Conservation (phyloP, 2,797 vertebrate genomes). For the Gymnoscopelus microlampas region DNA sequence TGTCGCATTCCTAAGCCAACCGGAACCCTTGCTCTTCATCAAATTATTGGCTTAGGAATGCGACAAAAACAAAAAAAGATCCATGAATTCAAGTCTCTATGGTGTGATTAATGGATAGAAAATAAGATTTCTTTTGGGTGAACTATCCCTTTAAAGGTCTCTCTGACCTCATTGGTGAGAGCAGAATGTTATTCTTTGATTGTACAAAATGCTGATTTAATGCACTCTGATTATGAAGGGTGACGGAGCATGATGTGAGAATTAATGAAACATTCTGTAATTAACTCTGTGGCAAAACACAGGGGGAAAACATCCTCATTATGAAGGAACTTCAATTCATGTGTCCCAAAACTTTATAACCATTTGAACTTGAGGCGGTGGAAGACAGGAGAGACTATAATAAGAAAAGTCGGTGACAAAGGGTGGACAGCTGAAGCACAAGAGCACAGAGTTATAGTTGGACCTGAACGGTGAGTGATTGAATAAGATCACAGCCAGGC, state of each 20-base stretch:
- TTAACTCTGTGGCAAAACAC: background rate
- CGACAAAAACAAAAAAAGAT: too few relatives aligned
- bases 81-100: too few relatives aligned
- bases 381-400: conserved; percentile 33
- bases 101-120: too few relatives aligned
- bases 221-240: background rate
- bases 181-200: conserved; percentile 20
- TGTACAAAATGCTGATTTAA: conserved; percentile 12
- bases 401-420: conserved; percentile 49
- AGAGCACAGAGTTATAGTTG: conserved; percentile 45
- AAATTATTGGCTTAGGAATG: too few relatives aligned
- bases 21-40: too few relatives aligned
- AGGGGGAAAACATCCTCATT: background rate
- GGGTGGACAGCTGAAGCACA: conserved; percentile 13
- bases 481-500: conserved; percentile 50
- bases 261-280: conserved; percentile 7
- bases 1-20: too few relatives aligned
- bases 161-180: conserved; percentile 18
- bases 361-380: conserved; percentile 6
- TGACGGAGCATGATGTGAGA: conserved; percentile 7
- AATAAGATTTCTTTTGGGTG: too few relatives aligned
- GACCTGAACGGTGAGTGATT: conserved; percentile 51
- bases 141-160: background rate
- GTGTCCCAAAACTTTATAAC: conserved; percentile 4
- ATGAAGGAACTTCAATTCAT: conserved; percentile 11